A percentile compares a stretch with the other conserved stretches of the same genome.
These are phyloP conservation scores for Mola mola DNA, from an alignment of 2,113 vertebrate species.

Conservation along the genomic window DNA sequence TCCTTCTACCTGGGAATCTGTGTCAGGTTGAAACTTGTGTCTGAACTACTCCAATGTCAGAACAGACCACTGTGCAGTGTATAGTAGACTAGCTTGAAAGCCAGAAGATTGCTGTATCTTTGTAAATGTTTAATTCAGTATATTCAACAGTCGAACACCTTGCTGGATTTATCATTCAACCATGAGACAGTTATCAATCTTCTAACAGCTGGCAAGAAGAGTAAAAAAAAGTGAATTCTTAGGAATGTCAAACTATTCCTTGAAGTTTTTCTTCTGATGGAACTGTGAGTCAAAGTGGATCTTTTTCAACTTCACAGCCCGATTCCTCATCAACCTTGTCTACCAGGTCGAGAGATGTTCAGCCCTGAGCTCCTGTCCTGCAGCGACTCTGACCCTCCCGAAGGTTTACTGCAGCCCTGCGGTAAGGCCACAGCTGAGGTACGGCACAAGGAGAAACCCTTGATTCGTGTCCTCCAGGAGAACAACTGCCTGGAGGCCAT, in stretches of 20 bases:
- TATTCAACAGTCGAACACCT: too few species aligned
- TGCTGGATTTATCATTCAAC: too few species aligned
- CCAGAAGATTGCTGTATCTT: too few species aligned
- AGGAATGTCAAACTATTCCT: not conserved
- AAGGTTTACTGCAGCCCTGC: constrained; percentile 2
- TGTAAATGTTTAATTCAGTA: too few species aligned
- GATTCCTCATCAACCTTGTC: constrained; percentile 66
- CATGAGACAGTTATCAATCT: too few species aligned
- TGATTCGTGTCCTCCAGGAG: constrained; percentile 31
- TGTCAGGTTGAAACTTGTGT: too few species aligned
- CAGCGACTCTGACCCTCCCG: constrained; percentile 13
- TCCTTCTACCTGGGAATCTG: too few species aligned
- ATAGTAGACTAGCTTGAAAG: too few species aligned
- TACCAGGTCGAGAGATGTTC: constrained; percentile 16
- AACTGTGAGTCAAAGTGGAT: not conserved
- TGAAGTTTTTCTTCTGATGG: not conserved
- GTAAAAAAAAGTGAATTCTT: too few species aligned
- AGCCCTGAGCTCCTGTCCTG: not conserved
- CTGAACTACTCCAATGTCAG: too few species aligned
- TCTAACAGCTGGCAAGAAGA: too few species aligned
- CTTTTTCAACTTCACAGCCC: constrained; percentile 58
- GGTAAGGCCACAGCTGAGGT: constrained; percentile 6
- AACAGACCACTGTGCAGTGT: too few species aligned
- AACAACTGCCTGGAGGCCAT: constrained; percentile 42
- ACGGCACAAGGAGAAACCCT: constrained; percentile 8